Percentiles rank a stretch among this genome's conserved stretches.
Evolutionary conservation across 2,888 invertebrate genomes (phyloP).

Genomic region (Aleiodes testaceus): DNA sequence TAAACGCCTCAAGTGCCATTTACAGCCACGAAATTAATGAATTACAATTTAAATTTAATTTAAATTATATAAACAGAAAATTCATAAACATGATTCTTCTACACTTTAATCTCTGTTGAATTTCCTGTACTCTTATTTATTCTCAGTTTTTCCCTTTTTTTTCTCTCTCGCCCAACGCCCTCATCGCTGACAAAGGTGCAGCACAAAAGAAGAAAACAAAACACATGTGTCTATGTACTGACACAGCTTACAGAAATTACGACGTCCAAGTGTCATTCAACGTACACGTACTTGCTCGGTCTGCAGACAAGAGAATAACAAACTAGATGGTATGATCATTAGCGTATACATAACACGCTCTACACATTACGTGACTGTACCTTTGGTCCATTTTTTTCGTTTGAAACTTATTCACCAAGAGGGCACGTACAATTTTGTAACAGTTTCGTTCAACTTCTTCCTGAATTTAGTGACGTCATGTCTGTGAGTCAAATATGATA

Average conservation of each 20-base stretch:
- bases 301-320: conserved; percentile 22
- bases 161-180: no score
- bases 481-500: background rate
- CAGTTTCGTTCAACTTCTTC: background rate
- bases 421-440: conserved; percentile 13
- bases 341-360: conserved; percentile 17
- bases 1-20: no score
- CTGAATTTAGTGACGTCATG: background rate
- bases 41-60: no score
- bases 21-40: no score
- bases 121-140: no score
- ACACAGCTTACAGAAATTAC: conserved; percentile 3
- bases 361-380: conserved; percentile 28
- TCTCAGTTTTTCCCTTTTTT: no score
- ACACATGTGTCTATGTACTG: background rate
- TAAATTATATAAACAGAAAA: no score
- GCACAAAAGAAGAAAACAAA: no score
- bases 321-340: conserved; percentile 30
- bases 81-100: no score
- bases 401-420: background rate
- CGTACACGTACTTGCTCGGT: background rate
- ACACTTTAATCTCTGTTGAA: no score
- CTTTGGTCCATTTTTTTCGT: conserved; percentile 30
- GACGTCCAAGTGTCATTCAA: background rate
- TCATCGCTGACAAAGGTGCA: no score